Base-by-base conservation (phyloP, 2,113 vertebrate genomes). In the Neomonachus schauinslandi region DNA sequence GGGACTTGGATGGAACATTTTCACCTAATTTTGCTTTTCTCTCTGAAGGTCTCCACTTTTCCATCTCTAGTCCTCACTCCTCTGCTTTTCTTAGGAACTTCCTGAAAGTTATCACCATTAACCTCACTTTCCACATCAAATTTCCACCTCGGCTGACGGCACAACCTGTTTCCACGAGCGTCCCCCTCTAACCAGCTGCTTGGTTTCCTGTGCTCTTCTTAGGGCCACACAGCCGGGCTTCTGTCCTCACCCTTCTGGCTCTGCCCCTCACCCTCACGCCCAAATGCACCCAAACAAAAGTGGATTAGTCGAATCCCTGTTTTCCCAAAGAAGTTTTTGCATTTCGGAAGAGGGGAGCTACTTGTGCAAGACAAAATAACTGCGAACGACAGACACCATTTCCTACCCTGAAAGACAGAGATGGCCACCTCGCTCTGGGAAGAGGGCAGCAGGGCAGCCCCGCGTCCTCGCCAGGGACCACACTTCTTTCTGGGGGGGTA, bases 41-140 rank as follows among this genome's bases (percentile, higher is more conserved):
- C 46, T 84, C 65, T 11, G 21, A 83, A 46, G 63, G 57, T 93
- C 49, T 94, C 88, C 46, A 89, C 86, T 94, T 91, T 92, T 79
- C 80, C 94, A 96, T 61, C 28, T 93, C 26, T 81, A 92, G 61
- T 67, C 63, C 28, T 91, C 39, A 93, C 89, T 95, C 69, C 49
- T 97, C 55, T 55, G 94, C 51, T 95, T 97, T 97, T 91, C 89
- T 92, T 89, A 84, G 33, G 83, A 98, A 98, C 87, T 98, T 98
- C 94, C 89, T 77, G 74, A 96, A 98, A 98, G 97, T 98, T 98
- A 87, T 42, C 74, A 71, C 82, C 46, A 84, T 81, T 59, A 89
- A 95, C 53, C 95, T 90, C 88, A 97, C 97, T 96, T 96, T 93
- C 67, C 72, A 90, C 72, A 92, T 65, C 83, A 65, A 84, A 95